phyloP scores from a whole-genome alignment of 92 coral and sea anemone genomes.

The Montipora capitata region DNA sequence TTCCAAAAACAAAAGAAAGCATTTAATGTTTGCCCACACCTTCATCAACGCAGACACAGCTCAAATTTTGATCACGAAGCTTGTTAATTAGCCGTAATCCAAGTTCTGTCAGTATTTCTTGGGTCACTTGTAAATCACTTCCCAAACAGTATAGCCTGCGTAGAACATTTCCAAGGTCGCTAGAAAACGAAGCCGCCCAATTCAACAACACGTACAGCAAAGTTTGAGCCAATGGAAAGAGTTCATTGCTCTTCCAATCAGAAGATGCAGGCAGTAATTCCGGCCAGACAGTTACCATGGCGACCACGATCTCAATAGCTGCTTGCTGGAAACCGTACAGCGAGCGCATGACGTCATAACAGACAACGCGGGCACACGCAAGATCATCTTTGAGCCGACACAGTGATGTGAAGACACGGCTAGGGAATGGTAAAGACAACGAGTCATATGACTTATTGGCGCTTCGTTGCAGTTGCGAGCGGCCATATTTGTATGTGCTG shows the following conservation, averaged over 20 bases:
- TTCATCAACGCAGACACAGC: slow-evolving; percentile 34
- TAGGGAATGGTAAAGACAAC: slow-evolving; percentile 2
- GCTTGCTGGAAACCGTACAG: slow-evolving; percentile 59
- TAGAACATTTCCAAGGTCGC: slow-evolving; percentile 54
- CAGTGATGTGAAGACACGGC: slow-evolving; percentile 86
- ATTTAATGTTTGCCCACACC: slow-evolving; percentile 42
- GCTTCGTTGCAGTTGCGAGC: too few species aligned
- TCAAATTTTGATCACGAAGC: neutral
- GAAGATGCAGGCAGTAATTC: slow-evolving; percentile 57
- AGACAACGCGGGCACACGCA: slow-evolving; percentile 67
- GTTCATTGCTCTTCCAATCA: neutral
- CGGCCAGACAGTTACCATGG: slow-evolving; percentile 92
- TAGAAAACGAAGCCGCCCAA: slow-evolving; percentile 57
- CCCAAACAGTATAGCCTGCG: slow-evolving; percentile 76
- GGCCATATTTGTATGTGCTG: too few species aligned
- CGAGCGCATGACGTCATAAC: slow-evolving; percentile 84
- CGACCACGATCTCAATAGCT: slow-evolving; percentile 63
- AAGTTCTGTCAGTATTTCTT: slow-evolving; percentile 56
- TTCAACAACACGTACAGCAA: slow-evolving; percentile 57
- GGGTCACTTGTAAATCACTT: neutral
- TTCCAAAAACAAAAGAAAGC: too few species aligned
- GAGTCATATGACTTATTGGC: too few species aligned
- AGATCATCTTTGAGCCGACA: slow-evolving; percentile 82
- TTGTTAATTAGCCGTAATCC: neutral
- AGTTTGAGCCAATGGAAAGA: slow-evolving; percentile 65